These are phyloP conservation scores for Columba janthina DNA, from an alignment of 2,113 vertebrate genomes.

Conservation along the genomic window DNA sequence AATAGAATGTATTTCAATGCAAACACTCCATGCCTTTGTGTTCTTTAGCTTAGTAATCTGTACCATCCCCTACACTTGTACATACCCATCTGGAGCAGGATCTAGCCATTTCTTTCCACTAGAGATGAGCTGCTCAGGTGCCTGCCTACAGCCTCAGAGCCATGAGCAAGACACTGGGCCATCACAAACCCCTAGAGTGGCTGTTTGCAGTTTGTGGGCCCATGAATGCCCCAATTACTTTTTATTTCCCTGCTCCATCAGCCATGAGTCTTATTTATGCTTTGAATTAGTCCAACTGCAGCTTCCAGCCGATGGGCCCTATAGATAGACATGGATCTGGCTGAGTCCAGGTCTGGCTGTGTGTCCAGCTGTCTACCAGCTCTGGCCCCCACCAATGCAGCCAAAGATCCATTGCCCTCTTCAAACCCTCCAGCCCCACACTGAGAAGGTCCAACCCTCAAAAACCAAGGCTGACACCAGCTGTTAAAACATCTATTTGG, in stretches of 20 bases:
- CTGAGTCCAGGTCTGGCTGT: not conserved
- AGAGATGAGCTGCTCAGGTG: not conserved
- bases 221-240: not conserved
- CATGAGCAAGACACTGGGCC: rapidly evolving
- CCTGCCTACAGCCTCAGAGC: not conserved
- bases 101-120: not conserved
- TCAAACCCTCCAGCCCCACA: not conserved
- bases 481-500: constrained; percentile 72
- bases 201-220: not conserved
- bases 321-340: not conserved
- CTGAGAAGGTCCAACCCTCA: not conserved
- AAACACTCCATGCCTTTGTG: not conserved
- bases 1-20: not conserved
- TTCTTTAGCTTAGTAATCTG: not conserved
- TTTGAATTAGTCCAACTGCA: not conserved
- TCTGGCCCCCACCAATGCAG: not conserved
- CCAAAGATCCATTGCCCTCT: not conserved
- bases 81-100: not conserved
- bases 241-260: not conserved
- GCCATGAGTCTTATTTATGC: not conserved
- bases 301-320: not conserved
- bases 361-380: not conserved
- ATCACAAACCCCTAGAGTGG: not conserved
- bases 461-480: constrained; percentile 56
- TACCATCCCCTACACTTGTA: not conserved